Base-by-base conservation (phyloP, 2,113 vertebrate species). In the Pterophyllum scalare region DNA sequence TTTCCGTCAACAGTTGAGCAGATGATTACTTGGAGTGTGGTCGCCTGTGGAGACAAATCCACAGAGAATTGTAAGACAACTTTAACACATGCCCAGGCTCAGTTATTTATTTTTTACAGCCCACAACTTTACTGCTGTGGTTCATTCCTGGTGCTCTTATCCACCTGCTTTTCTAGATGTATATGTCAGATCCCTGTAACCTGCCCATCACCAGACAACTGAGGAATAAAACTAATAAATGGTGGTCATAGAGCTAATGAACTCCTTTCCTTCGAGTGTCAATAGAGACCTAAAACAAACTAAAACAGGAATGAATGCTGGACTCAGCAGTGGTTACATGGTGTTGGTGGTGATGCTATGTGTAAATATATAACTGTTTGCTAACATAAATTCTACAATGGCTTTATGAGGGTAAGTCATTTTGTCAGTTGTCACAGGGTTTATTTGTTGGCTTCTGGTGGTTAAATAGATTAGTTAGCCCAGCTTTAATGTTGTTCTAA, bases 321-420 rank as follows among this genome's bases (percentile, higher is more conserved):
- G 62, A 65, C 62, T 43, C 43, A 43, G 14, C 2, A 9, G 64
- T 70, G 3, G 28, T 13, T 35, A 13, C 1, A 24, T 46, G 13
- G 14, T 46, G 43, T 13, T 46, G 43, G 43, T 67, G 15, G 15
- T 28, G 24, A 1, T 52, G 43, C 40, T 28, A 70, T 70, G 24
- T 70, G 43, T 70, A 70, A 28, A 70, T 70, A 31, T 52, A 70
- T 19, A 52, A 49, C 65, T 70, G 24, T 49, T 52, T 70, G 65
- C 46, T 28, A 70, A 49, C 24, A 70, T 28, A 24, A 49, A 49
- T 49, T 8, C 40, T 4, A 70, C 64, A 70, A 28, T 26, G 49
- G 40, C 9, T 28, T 49, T 49, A 28, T 67, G 46, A 49, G 64
- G 40, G 22, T 49, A 70, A 49, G 15, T 49, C 22, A 13, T 13